Conservation (phyloP, 2,888 invertebrate species). For the Ophion ventricosus region DNA sequence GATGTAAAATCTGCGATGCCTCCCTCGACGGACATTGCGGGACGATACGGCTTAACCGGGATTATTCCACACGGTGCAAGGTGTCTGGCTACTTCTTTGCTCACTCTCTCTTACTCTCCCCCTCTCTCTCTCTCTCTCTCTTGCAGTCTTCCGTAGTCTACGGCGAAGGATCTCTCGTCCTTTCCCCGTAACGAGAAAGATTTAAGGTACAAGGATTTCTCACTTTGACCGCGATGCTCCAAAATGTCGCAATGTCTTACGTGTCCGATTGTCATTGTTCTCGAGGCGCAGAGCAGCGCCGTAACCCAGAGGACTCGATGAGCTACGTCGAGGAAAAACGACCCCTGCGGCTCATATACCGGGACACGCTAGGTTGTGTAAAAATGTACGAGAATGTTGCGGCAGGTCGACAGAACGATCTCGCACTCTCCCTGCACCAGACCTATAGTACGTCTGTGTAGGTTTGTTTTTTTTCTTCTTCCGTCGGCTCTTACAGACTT, state of each 20-base stretch:
- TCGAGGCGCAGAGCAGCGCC: neutral
- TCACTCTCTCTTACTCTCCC: neutral
- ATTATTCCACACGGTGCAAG: constrained; percentile 61
- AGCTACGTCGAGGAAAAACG: constrained; percentile 61
- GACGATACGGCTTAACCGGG: constrained; percentile 67
- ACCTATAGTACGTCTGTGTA: neutral
- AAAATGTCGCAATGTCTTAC: constrained; percentile 81
- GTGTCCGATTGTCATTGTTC: constrained; percentile 73
- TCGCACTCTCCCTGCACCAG: constrained; percentile 25
- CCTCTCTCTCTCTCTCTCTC: constrained; percentile 5
- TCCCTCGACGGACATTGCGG: constrained; percentile 39
- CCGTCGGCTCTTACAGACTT: constrained; percentile 1
- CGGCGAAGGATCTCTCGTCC: constrained; percentile 4
- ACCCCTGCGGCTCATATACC: constrained; percentile 57
- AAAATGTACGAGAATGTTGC: constrained; percentile 56
- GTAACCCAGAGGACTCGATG: constrained; percentile 13
- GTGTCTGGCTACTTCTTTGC: constrained; percentile 39
- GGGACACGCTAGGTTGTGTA: constrained; percentile 11
- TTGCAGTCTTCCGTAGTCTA: neutral
- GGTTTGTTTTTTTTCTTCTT: constrained; percentile 4
- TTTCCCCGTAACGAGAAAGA: constrained; percentile 22
- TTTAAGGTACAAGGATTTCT: constrained; percentile 69
- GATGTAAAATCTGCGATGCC: constrained; percentile 1
- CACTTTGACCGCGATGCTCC: constrained; percentile 71
- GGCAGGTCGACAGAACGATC: constrained; percentile 61